A percentile compares a stretch with the other conserved stretches of the same genome.
Conservation (phyloP, 1,140 invertebrate genomes). For the Drosophila tropicalis region DNA sequence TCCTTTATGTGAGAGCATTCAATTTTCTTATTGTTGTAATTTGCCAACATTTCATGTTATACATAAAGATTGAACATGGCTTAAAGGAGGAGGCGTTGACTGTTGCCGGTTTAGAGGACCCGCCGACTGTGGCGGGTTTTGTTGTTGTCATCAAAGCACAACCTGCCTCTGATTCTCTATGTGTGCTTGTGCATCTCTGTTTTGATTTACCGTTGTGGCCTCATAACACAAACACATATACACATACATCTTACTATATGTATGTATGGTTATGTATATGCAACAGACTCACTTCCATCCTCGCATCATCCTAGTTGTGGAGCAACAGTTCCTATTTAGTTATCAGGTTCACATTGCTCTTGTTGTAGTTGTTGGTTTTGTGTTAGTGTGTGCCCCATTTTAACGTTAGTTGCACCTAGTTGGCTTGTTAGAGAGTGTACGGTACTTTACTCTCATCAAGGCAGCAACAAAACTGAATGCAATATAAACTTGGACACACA, state of each 20-base stretch:
- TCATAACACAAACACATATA: constrained; percentile 27
- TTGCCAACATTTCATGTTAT: constrained; percentile 20
- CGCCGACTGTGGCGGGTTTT: constrained; percentile 39
- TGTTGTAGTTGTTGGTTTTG: constrained; percentile 34
- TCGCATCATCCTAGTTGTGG: constrained; percentile 36
- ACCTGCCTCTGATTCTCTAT: constrained; percentile 20
- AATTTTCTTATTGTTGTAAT: not conserved
- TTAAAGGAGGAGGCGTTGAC: constrained; percentile 18
- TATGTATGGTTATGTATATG: constrained; percentile 16
- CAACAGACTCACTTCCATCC: constrained; percentile 27
- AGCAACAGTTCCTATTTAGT: constrained; percentile 25
- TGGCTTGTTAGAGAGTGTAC: constrained; percentile 74
- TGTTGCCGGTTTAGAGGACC: constrained; percentile 25
- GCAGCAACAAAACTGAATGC: constrained; percentile 33
- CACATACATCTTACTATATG: constrained; percentile 15
- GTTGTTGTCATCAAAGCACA: constrained; percentile 63
- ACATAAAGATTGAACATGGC: constrained; percentile 56
- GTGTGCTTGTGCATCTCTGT: constrained; percentile 32
- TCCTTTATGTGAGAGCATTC: not conserved
- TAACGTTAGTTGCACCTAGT: constrained; percentile 69
- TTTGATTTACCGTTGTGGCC: constrained; percentile 80
- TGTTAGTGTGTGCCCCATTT: constrained; percentile 59
- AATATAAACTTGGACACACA: constrained; percentile 2
- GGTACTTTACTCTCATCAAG: constrained; percentile 59
- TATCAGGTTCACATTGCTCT: constrained; percentile 44